phyloP scores from a whole-genome alignment of 2,888 invertebrate genomes.

The Eupithecia abbreviata region DNA sequence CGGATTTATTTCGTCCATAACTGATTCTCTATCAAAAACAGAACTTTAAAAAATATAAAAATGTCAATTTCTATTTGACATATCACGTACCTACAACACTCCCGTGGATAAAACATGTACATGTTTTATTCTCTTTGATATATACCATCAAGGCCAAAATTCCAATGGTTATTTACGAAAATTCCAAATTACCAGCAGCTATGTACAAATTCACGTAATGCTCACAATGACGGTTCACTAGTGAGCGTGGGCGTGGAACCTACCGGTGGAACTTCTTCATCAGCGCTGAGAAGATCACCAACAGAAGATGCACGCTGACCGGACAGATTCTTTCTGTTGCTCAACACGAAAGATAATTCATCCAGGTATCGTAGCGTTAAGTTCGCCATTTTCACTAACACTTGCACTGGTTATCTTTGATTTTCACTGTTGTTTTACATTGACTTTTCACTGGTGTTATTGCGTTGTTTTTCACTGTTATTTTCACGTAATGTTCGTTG shows the following conservation, averaged over 20 bases:
- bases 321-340: conserved; percentile 71
- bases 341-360: conserved; percentile 79
- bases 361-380: conserved; percentile 80
- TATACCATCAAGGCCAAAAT: neutral
- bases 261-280: conserved; percentile 75
- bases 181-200: neutral
- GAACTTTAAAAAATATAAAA: neutral
- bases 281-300: conserved; percentile 77
- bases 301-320: conserved; percentile 79
- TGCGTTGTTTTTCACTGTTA: conserved; percentile 8
- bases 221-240: neutral
- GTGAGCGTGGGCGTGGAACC: conserved; percentile 39
- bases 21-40: neutral
- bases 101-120: too few relatives aligned
- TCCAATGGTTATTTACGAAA: neutral
- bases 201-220: neutral
- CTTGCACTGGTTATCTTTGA: neutral
- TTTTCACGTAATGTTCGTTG: conserved; percentile 20
- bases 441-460: conserved; percentile 15
- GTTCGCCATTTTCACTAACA: conserved; percentile 68
- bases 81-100: too few relatives aligned
- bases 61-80: neutral
- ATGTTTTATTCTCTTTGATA: too few relatives aligned
- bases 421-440: too few relatives aligned
- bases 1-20: neutral